Evolutionary conservation across 2,797 vertebrate genomes (phyloP), one percentile per base, ranked within the genome.

Genomic region (Falco peregrinus): DNA sequence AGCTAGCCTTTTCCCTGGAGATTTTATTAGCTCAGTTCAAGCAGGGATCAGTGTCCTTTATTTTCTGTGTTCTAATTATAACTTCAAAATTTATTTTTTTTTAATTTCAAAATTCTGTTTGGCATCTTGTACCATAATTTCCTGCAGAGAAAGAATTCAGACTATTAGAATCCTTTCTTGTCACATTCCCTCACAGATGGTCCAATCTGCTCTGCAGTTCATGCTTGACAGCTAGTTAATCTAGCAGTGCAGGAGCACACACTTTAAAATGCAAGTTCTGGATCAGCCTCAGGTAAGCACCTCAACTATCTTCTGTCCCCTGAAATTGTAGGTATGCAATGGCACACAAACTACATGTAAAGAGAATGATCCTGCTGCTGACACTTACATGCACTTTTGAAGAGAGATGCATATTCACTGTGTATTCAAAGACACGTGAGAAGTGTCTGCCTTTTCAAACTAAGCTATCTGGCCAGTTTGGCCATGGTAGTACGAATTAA

Each of bases 141-240:
- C 65, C 61, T 78, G 69, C 57, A 26, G 61, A 87, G 71, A 74
- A 74, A 74, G 39, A 81, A 77, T 48, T 81, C n/a, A 89, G 16
- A 18, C 29, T 63, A 48, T 61, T 70, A 73, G 53, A 86, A 92
- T 75, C 75, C 39, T 84, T 75, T 82, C 70, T 70, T 90, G 50
- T 88, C 76, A 53, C 28, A 28, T 87, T 93, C 50, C 43, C 63
- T 77, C 85, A 39, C 90, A 96, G 88, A 93, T 93, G 85, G 93
- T 86, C 57, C 73, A 75, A 69, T 75, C 53, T 95, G 65, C 54
- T 91, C 59, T 69, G 89, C 84, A 75, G 67, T 33, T 86, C 26
- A 16, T 76, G 69, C 86, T 67, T 89, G 89, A 87, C 70, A 93
- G 74, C 31, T 74, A 86, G 50, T 84, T 81, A 57, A 65, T 93